Evolutionary conservation across 2,888 invertebrate genomes (phyloP).

Genomic region (Meandrusa payeni): DNA sequence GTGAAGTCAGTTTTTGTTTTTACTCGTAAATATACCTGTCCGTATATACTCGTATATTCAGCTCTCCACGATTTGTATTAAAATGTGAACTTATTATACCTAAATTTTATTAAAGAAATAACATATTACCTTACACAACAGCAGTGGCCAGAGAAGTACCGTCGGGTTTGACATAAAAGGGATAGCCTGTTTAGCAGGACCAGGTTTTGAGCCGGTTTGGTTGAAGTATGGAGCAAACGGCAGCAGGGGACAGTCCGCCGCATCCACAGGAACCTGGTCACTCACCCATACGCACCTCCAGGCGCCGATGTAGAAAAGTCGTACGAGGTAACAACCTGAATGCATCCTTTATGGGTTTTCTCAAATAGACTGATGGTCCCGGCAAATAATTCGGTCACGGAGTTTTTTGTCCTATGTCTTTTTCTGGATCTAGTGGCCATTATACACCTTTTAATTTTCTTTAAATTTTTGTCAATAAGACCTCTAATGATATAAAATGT

Average conservation of each 20-base stretch:
- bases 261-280: constrained; percentile 67
- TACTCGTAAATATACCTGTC: too few relatives aligned
- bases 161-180: constrained; percentile 37
- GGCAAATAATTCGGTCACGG: too few relatives aligned
- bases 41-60: too few relatives aligned
- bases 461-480: too few relatives aligned
- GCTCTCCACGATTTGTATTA: too few relatives aligned
- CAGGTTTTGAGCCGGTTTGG: constrained; percentile 39
- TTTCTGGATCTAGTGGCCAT: too few relatives aligned
- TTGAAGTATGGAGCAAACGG: constrained; percentile 60
- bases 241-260: constrained; percentile 55
- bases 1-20: too few relatives aligned
- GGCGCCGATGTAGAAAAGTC: constrained; percentile 61
- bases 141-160: constrained; percentile 63
- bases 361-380: too few relatives aligned
- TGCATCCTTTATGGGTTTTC: too few relatives aligned
- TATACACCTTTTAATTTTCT: too few relatives aligned
- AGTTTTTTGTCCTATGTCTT: too few relatives aligned
- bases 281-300: constrained; percentile 74
- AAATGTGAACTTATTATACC: not conserved
- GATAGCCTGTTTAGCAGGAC: constrained; percentile 35
- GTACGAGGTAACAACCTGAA: constrained; percentile 68
- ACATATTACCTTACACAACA: constrained; percentile 59
- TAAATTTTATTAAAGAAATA: not conserved
- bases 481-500: too few relatives aligned